These are phyloP conservation scores for Zophobas atratus DNA, from an alignment of 1,140 invertebrate species.

Conservation along the genomic window DNA sequence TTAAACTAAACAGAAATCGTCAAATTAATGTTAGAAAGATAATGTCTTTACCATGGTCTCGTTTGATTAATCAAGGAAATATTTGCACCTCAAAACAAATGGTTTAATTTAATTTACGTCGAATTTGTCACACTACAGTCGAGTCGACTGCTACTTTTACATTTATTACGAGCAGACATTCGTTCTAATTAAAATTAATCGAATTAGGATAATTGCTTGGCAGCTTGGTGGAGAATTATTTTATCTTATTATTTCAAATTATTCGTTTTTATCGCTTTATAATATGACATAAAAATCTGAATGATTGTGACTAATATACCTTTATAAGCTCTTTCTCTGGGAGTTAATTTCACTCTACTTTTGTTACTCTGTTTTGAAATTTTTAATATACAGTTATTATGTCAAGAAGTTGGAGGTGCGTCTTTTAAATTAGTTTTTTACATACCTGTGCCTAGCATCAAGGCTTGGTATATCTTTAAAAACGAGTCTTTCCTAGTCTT, in stretches of 20 bases:
- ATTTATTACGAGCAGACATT: constrained; percentile 26
- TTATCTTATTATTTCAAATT: constrained; percentile 25
- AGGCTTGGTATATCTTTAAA: too few relatives aligned
- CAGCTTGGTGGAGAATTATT: constrained; percentile 9
- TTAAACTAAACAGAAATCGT: too few relatives aligned
- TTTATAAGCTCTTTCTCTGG: too few relatives aligned
- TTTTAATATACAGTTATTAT: too few relatives aligned
- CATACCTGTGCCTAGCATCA: too few relatives aligned
- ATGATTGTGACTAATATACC: neutral
- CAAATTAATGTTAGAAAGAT: constrained; percentile 16
- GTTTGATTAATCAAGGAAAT: constrained; percentile 36
- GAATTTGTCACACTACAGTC: constrained; percentile 33
- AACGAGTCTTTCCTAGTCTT: too few relatives aligned
- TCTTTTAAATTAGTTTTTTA: too few relatives aligned
- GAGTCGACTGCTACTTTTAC: constrained; percentile 33
- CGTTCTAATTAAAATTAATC: constrained; percentile 42
- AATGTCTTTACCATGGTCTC: constrained; percentile 3
- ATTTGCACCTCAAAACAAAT: constrained; percentile 42
- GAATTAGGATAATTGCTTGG: constrained; percentile 22
- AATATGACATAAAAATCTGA: neutral
- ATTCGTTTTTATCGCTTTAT: constrained; percentile 7
- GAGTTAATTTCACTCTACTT: too few relatives aligned
- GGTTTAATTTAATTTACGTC: constrained; percentile 27
- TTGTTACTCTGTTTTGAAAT: too few relatives aligned
- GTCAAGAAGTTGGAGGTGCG: too few relatives aligned